These are phyloP conservation scores for Cantharis flavilabris DNA, from an alignment of 2,888 invertebrate genomes.

Conservation along the genomic window DNA sequence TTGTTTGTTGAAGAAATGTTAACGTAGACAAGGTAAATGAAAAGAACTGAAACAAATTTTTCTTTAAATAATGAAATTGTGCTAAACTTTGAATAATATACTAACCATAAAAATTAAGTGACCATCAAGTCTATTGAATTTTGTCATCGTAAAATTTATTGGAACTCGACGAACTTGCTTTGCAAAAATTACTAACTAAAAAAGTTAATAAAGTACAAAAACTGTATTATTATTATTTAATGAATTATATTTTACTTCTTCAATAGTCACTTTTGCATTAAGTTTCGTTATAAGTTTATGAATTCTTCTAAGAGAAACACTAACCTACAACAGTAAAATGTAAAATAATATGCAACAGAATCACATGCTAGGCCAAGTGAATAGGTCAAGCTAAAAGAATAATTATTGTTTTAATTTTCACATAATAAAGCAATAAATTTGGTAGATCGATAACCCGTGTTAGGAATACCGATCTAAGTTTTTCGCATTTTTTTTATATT, in stretches of 20 bases:
- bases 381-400: too few relatives aligned
- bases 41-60: background rate
- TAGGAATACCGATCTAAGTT: too few relatives aligned
- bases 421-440: too few relatives aligned
- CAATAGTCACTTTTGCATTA: background rate
- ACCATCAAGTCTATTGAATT: background rate
- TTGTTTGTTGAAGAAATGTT: background rate
- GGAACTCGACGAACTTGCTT: background rate
- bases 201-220: background rate
- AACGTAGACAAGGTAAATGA: background rate
- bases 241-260: background rate
- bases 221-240: background rate
- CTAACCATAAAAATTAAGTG: background rate
- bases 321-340: background rate
- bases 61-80: background rate
- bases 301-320: background rate
- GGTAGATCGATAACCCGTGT: too few relatives aligned
- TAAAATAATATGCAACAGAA: too few relatives aligned
- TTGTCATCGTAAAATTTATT: background rate
- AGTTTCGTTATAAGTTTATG: background rate
- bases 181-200: background rate
- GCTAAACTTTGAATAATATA: background rate
- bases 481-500: too few relatives aligned
- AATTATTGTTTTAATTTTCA: too few relatives aligned
- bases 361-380: too few relatives aligned